Conservation (phyloP, 2,888 invertebrate species). For the Helleia helle region DNA sequence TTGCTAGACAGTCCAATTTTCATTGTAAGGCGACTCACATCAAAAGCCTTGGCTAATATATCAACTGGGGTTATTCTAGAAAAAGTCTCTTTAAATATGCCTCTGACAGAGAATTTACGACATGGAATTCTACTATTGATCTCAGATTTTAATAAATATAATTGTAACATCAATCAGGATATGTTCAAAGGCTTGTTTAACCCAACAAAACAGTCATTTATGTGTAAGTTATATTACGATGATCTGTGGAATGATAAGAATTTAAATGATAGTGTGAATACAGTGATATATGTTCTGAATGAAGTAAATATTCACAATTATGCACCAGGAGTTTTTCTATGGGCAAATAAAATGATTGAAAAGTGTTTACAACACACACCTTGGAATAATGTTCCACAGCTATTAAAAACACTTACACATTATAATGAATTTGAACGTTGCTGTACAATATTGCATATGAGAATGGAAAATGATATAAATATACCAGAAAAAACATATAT, state of each 20-base stretch:
- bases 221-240: constrained; percentile 39
- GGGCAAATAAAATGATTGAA: constrained; percentile 38
- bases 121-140: constrained; percentile 50
- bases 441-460: constrained; percentile 33
- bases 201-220: constrained; percentile 34
- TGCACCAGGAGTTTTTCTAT: constrained; percentile 38
- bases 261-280: constrained; percentile 16
- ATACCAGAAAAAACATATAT: constrained; percentile 25
- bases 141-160: constrained; percentile 31
- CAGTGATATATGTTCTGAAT: constrained; percentile 29
- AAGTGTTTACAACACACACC: constrained; percentile 29
- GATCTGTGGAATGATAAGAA: constrained; percentile 24
- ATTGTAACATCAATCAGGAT: constrained; percentile 22
- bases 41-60: constrained; percentile 55
- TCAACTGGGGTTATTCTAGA: constrained; percentile 36
- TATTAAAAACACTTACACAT: constrained; percentile 30
- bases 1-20: constrained; percentile 58
- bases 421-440: constrained; percentile 37
- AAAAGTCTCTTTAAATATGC: constrained; percentile 23
- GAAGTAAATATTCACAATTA: constrained; percentile 27
- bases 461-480: constrained; percentile 26
- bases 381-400: constrained; percentile 34
- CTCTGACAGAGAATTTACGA: constrained; percentile 41
- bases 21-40: constrained; percentile 53
- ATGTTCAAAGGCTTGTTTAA: constrained; percentile 26